A percentile compares a stretch with the other conserved stretches of the same genome.
Evolutionary conservation across 2,888 invertebrate species (phyloP).

Genomic region (Hyalella azteca): DNA sequence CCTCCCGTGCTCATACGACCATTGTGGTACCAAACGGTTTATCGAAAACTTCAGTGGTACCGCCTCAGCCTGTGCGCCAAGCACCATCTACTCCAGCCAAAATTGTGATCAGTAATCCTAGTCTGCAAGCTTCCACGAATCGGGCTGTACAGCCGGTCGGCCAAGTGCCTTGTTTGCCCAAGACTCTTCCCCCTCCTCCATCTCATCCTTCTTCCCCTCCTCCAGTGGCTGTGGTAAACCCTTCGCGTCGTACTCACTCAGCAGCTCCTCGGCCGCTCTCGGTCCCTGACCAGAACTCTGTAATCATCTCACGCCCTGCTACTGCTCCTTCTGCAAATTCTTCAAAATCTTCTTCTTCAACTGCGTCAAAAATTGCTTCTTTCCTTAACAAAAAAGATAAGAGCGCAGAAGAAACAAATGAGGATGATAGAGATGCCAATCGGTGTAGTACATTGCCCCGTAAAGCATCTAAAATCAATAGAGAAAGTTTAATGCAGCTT

Average conservation of each 20-base stretch:
- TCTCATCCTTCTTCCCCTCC: slow-evolving; percentile 44
- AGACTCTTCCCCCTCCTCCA: slow-evolving; percentile 39
- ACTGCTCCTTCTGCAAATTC: slow-evolving; percentile 4
- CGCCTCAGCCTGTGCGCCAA: slow-evolving; percentile 1
- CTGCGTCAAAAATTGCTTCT: slow-evolving; percentile 53
- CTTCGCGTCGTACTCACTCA: neutral
- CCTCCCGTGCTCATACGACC: slow-evolving; percentile 41
- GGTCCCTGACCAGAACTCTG: slow-evolving; percentile 50
- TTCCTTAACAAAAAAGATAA: slow-evolving; percentile 56
- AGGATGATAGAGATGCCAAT: slow-evolving; percentile 39
- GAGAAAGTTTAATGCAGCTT: slow-evolving; percentile 55
- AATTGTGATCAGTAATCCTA: slow-evolving; percentile 52
- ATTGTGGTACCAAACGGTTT: neutral
- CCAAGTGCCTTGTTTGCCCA: slow-evolving; percentile 54
- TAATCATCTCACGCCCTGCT: slow-evolving; percentile 20
- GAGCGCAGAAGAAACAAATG: slow-evolving; percentile 22
- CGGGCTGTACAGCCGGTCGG: slow-evolving; percentile 46
- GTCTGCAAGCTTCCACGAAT: slow-evolving; percentile 55
- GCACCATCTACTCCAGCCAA: slow-evolving; percentile 49
- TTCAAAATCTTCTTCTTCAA: slow-evolving; percentile 43
- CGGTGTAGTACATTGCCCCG: slow-evolving; percentile 54
- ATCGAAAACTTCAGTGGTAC: neutral
- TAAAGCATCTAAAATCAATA: slow-evolving; percentile 58
- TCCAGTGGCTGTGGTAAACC: slow-evolving; percentile 2
- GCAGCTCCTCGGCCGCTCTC: slow-evolving; percentile 48